phyloP scores from a whole-genome alignment of 2,888 invertebrate species.

The Drosophila mercatorum region DNA sequence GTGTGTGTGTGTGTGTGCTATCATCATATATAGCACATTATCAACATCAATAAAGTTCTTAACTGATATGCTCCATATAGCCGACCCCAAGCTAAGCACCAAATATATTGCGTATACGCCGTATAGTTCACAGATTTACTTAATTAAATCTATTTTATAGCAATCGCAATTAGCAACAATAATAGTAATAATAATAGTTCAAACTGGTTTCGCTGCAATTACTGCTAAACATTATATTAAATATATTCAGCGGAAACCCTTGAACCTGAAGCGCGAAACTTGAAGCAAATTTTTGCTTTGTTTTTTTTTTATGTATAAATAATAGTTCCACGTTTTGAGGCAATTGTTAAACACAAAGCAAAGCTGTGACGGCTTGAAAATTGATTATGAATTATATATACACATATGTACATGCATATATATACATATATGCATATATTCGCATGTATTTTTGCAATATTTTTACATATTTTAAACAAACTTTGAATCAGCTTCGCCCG shows the following conservation, averaged over 20 bases:
- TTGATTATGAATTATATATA: neutral
- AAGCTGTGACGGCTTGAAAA: constrained; percentile 14
- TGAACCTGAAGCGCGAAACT: neutral
- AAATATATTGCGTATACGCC: constrained; percentile 1
- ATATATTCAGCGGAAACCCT: constrained; percentile 22
- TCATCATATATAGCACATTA: neutral
- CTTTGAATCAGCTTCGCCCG: neutral
- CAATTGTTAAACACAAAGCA: constrained; percentile 31
- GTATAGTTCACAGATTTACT: neutral
- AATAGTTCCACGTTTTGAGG: constrained; percentile 25
- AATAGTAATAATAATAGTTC: neutral
- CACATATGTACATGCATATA: neutral
- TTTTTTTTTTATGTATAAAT: constrained; percentile 12
- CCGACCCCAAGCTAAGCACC: neutral
- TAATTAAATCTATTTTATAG: neutral
- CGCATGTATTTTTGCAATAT: constrained; percentile 14
- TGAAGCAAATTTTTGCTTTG: constrained; percentile 33
- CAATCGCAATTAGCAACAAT: constrained; percentile 1
- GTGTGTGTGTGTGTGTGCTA: neutral
- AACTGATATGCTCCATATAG: neutral
- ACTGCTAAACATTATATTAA: constrained; percentile 12
- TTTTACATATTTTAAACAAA: constrained; percentile 18
- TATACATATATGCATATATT: neutral
- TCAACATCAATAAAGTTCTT: neutral
- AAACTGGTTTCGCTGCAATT: constrained; percentile 5